Evolutionary conservation across 2,797 vertebrate species (phyloP).

Genomic region (Synanceia verrucosa): DNA sequence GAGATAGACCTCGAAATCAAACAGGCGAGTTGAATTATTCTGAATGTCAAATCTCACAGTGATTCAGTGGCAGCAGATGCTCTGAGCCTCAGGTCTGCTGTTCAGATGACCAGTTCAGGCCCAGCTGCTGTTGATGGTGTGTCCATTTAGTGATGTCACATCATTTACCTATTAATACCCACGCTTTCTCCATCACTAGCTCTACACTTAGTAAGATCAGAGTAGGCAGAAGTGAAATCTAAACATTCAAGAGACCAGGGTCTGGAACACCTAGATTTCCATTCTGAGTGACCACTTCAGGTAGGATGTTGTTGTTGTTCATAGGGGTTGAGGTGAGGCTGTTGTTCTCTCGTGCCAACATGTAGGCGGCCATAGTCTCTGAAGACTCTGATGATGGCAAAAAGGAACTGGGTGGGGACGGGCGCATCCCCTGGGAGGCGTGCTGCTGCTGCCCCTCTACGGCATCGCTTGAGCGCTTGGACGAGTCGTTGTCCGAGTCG

Average conservation of each 20-base stretch:
- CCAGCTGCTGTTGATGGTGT: conserved; percentile 48
- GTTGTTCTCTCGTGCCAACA: conserved; percentile 83
- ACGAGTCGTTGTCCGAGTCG: conserved; percentile 87
- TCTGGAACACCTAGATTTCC: conserved; percentile 85
- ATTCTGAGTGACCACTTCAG: conserved; percentile 84
- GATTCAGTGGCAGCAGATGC: conserved; percentile 70
- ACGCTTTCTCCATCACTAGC: conserved; percentile 56
- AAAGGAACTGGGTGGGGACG: conserved; percentile 83
- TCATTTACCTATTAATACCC: conserved; percentile 41
- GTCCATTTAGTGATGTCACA: conserved; percentile 48
- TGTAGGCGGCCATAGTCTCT: conserved; percentile 84
- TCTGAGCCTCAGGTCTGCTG: conserved; percentile 44
- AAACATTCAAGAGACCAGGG: conserved; percentile 86
- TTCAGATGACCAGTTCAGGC: conserved; percentile 47
- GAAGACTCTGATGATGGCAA: conserved; percentile 86
- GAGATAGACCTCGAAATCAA: conserved; percentile 54
- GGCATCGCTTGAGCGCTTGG: conserved; percentile 85
- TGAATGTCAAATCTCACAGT: conserved; percentile 79
- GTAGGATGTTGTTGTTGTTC: conserved; percentile 85
- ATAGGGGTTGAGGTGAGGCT: conserved; percentile 76
- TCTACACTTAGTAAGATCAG: conserved; percentile 50
- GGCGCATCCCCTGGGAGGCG: conserved; percentile 79
- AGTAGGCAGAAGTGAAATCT: conserved; percentile 49
- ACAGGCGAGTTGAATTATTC: conserved; percentile 65
- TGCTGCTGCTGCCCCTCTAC: conserved; percentile 84